Evolutionary conservation across 2,888 invertebrate genomes (phyloP), one percentile per base, ranked within the genome.

Genomic region (Pollenia amentaria): DNA sequence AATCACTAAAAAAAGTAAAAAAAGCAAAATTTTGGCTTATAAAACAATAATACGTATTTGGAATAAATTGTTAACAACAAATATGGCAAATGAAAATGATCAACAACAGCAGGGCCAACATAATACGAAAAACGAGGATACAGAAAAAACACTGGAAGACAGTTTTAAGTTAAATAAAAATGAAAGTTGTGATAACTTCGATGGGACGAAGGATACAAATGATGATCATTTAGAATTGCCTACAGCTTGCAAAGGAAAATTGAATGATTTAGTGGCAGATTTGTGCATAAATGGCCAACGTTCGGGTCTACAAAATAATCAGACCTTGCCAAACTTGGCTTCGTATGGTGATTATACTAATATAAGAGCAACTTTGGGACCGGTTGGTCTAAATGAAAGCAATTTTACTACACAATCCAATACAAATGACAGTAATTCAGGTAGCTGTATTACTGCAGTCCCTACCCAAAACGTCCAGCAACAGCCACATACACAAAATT

Each of bases 401-500:
- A 85, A 79, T 70, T 67, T 44, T 55, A 60, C 21, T 10, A 55
- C 69, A 38, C 62, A 69, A 29, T 16, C 72, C 3, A 77, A 62
- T 1, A 16, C 62, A 6, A 79, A 82, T 21, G 12, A 10, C 6
- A 40, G 40, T 18, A 76, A 81, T 73, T 12, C 51, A 9, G 29
- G 14, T 11, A 14, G n/a, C 46, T 21, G 75, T 11, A 29, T 14
- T 18, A n/a, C 38, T 16, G 10, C 18, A 21, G 72, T 80, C 14
- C 44, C 76, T 29, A 46, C 76, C 29, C 84, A 78, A 80, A 86
- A 77, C 78, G 70, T 77, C 72, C 85, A 75, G 60, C 80, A 76
- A 53, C 75, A 78, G 42, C 81, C 87, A 42, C 89, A 88, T n/a
- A 89, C 88, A 46, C 89, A 96, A 89, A 96, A 96, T 93, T 96